These are phyloP conservation scores for Agrenia bidenticulata DNA, from an alignment of 2,888 invertebrate species.

Conservation along the genomic window DNA sequence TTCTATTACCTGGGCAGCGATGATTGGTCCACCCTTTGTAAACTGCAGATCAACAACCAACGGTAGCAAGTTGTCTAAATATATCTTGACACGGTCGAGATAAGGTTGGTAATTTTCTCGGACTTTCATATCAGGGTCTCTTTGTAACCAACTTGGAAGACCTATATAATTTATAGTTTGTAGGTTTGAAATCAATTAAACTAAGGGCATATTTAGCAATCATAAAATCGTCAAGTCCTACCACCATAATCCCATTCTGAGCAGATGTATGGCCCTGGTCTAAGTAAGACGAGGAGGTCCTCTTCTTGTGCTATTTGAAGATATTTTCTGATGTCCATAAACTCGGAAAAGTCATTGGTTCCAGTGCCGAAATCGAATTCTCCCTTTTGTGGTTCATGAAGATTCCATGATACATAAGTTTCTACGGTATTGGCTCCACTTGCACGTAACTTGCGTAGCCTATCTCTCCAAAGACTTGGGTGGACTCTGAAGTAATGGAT, in stretches of 20 bases:
- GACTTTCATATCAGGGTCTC: slow-evolving; percentile 60
- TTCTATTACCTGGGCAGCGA: slow-evolving; percentile 58
- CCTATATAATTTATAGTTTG: no score
- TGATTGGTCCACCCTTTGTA: slow-evolving; percentile 60
- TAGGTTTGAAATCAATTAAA: no score
- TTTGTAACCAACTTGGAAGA: slow-evolving; percentile 60
- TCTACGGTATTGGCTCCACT: slow-evolving; percentile 59
- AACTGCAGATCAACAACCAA: slow-evolving; percentile 58
- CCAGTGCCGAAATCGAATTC: slow-evolving; percentile 57
- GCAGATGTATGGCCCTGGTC: slow-evolving; percentile 63
- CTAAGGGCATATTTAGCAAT: no score
- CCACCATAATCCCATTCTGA: slow-evolving; percentile 58
- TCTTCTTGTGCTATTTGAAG: slow-evolving; percentile 59
- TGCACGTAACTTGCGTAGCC: slow-evolving; percentile 60
- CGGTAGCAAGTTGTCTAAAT: slow-evolving; percentile 57
- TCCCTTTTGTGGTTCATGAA: slow-evolving; percentile 56
- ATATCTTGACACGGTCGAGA: slow-evolving; percentile 56
- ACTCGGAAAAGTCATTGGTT: slow-evolving; percentile 54
- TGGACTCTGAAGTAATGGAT: slow-evolving; percentile 62
- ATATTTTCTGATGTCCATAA: slow-evolving; percentile 56
- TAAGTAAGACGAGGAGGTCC: slow-evolving; percentile 60
- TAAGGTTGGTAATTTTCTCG: slow-evolving; percentile 58
- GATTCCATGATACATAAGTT: slow-evolving; percentile 57
- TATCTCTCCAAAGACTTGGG: slow-evolving; percentile 60
- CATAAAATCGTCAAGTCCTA: not conserved